phyloP scores from a whole-genome alignment of 2,113 vertebrate species.

The Epinephelus cyanopodus region DNA sequence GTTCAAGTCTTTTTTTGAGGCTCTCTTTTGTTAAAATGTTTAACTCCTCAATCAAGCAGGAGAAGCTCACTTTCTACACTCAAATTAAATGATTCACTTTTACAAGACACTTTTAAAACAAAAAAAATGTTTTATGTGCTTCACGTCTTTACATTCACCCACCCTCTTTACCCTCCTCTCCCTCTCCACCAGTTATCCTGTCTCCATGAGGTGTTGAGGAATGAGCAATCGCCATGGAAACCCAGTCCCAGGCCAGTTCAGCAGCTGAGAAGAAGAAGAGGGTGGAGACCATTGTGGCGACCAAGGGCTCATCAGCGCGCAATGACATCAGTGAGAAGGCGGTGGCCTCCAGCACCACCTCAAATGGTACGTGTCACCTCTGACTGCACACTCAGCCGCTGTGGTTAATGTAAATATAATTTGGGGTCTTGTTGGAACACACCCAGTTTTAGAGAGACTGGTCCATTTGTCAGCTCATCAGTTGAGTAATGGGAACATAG shows the following conservation, averaged over 20 bases:
- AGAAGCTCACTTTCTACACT: not conserved
- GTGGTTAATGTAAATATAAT: slow-evolving; percentile 27
- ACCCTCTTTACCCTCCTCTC: not conserved
- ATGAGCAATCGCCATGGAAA: slow-evolving; percentile 97
- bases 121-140: not conserved
- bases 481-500: slow-evolving; percentile 3
- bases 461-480: not conserved
- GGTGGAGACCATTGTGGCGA: slow-evolving; percentile 94
- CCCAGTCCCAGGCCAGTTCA: slow-evolving; percentile 95
- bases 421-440: slow-evolving; percentile 1
- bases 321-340: slow-evolving; percentile 98
- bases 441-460: not conserved
- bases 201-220: slow-evolving; percentile 91
- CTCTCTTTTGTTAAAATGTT: slow-evolving; percentile 39
- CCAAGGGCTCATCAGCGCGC: slow-evolving; percentile 90
- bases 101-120: not conserved
- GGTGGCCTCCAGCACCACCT: slow-evolving; percentile 98
- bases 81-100: not conserved
- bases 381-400: slow-evolving; percentile 7
- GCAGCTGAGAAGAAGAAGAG: slow-evolving; percentile 97
- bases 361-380: slow-evolving; percentile 89
- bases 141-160: not conserved
- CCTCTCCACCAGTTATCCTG: slow-evolving; percentile 80
- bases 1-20: slow-evolving; percentile 50
- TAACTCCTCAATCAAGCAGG: slow-evolving; percentile 11